Evolutionary conservation across 2,797 vertebrate genomes (phyloP).

Genomic region (Hypotaenidia okinawae): DNA sequence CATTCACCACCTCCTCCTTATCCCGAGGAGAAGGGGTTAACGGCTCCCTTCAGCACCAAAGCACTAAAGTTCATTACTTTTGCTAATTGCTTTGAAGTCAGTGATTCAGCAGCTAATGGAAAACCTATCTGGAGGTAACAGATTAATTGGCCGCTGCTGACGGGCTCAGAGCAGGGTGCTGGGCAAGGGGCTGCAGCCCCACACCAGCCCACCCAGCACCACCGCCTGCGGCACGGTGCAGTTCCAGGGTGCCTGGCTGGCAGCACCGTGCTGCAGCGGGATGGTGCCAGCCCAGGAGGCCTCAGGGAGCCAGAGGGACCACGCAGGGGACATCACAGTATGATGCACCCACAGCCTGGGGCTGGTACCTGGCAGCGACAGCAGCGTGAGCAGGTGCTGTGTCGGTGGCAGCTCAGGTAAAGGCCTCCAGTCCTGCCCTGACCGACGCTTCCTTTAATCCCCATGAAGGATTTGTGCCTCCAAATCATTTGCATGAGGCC

Average conservation of each 20-base stretch:
- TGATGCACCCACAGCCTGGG: accelerated
- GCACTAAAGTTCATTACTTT: slow-evolving; percentile 58
- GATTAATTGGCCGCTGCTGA: slow-evolving; percentile 33
- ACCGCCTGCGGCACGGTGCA: accelerated
- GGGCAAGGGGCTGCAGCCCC: neutral
- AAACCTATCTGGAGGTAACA: slow-evolving; percentile 31
- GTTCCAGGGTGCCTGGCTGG: accelerated
- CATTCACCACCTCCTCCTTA: accelerated
- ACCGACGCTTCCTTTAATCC: neutral
- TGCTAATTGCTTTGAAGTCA: slow-evolving; percentile 66
- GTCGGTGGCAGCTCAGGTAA: neutral
- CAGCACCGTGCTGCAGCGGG: accelerated
- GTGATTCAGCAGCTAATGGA: slow-evolving; percentile 49
- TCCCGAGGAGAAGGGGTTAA: slow-evolving; percentile 15
- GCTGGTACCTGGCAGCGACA: neutral
- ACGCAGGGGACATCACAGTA: accelerated
- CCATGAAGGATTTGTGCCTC: neutral
- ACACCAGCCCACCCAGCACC: accelerated
- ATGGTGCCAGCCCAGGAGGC: no score
- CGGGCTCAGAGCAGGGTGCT: neutral
- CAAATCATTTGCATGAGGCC: neutral
- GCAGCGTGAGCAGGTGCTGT: accelerated
- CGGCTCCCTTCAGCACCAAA: neutral
- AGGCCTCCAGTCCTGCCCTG: neutral
- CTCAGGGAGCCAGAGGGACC: accelerated